Conservation (phyloP, 2,113 vertebrate species). For the Naja naja region DNA sequence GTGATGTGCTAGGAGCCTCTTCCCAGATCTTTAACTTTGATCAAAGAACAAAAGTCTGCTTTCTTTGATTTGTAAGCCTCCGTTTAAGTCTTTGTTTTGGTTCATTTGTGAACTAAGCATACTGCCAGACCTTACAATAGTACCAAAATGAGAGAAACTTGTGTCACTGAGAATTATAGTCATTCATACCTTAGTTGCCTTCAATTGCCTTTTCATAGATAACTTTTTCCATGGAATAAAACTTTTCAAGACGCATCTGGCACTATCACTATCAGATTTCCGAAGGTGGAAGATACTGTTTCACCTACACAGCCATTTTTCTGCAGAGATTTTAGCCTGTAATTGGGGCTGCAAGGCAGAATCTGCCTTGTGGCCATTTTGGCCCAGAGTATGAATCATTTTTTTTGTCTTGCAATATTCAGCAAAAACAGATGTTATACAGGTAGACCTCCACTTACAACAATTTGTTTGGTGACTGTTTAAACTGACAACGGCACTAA, state of each 20-base stretch:
- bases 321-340: slow-evolving; percentile 89
- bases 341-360: slow-evolving; percentile 94
- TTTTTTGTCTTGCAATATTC: slow-evolving; percentile 91
- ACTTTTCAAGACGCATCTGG: slow-evolving; percentile 64
- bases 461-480: too few relatives aligned
- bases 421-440: slow-evolving; percentile 75
- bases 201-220: background rate
- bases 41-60: too few relatives aligned
- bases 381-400: slow-evolving; percentile 92
- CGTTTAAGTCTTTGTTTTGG: too few relatives aligned
- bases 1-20: too few relatives aligned
- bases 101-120: too few relatives aligned
- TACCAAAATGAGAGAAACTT: background rate
- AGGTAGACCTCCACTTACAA: too few relatives aligned
- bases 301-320: slow-evolving; percentile 76
- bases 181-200: background rate
- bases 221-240: slow-evolving; percentile 63
- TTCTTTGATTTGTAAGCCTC: too few relatives aligned
- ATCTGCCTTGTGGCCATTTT: slow-evolving; percentile 87
- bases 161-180: background rate
- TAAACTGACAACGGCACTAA: background rate
- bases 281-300: slow-evolving; percentile 56
- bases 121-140: too few relatives aligned
- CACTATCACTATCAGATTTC: slow-evolving; percentile 56
- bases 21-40: too few relatives aligned